Evolutionary conservation across 2,113 vertebrate species (phyloP).

Genomic region (Cebidichthys violaceus): DNA sequence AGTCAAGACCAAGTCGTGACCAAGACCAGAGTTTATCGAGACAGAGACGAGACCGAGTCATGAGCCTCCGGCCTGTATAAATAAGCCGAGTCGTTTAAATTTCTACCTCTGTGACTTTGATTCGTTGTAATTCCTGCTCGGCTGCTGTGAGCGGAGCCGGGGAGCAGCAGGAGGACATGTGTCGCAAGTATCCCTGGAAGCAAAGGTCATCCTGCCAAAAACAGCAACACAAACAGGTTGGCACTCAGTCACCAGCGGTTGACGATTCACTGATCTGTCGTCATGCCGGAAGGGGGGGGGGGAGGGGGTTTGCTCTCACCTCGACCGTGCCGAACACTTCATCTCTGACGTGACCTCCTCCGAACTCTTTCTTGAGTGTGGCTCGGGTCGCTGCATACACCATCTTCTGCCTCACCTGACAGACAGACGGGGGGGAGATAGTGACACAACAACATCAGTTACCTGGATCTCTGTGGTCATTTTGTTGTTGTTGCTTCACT

Average conservation of each 20-base stretch:
- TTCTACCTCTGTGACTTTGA: conserved; percentile 94
- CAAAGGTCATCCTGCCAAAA: conserved; percentile 94
- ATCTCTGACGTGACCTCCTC: conserved; percentile 95
- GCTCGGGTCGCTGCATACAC: conserved; percentile 97
- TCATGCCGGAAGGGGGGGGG: too few relatives aligned
- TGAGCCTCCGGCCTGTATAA: too few relatives aligned
- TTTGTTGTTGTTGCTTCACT: neutral
- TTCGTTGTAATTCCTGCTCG: conserved; percentile 93
- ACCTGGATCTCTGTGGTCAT: neutral
- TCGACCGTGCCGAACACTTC: conserved; percentile 97
- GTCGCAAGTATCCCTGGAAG: conserved; percentile 93
- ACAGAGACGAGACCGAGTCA: neutral
- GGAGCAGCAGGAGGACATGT: conserved; percentile 89
- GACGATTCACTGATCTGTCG: neutral
- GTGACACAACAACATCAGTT: neutral
- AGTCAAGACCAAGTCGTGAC: too few relatives aligned
- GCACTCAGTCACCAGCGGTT: neutral
- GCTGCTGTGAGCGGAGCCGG: conserved; percentile 92
- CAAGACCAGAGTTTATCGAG: neutral
- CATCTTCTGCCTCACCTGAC: conserved; percentile 98
- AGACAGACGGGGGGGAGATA: conserved; percentile 14
- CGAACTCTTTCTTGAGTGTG: conserved; percentile 98
- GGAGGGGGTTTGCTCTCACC: conserved; percentile 82
- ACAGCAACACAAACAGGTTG: neutral
- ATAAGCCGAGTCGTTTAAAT: neutral